Evolutionary conservation across 2,113 vertebrate species (phyloP), one percentile per base, ranked within the genome.

Genomic region (mouse (Mus musculus)): DNA sequence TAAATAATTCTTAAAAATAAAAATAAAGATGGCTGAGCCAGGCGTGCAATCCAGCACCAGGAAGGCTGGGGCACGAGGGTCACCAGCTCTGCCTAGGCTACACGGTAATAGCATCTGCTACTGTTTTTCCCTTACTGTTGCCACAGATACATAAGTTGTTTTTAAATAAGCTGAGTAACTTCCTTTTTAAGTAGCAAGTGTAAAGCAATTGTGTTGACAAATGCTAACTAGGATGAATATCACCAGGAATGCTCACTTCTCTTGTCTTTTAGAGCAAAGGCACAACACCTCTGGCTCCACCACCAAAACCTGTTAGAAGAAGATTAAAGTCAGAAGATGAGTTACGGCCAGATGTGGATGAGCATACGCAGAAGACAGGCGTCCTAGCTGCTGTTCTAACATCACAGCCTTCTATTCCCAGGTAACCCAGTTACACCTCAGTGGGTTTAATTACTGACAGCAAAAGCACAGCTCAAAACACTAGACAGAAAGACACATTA

Each of bases 291-390:
- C 98, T 99, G 97, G 99, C 99, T 96, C 99, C 99, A 93, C 99
- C 99, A 65, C 99, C 99, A 89, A 99, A 99, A 98, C 99, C 99
- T 78, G 98, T 99, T 84, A 99, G 99, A 80, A 99, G 99, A 97
- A 99, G 99, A 98, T 99, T 99, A 98, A 99, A 99, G 98, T 99
- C 99, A 16, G 99, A 99, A 98, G 99, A 99, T 96, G 99, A 99
- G 95, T 98, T 99, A 36, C 98, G 99, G 97, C 99, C 99, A 6
- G 99, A 99, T 97, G 98, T 98, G 42, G 99, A 99, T 98, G 99
- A 99, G 69, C 99, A 99, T 93, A 98, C 99, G 5, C 99, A 99
- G 97, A 99, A 99, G 98, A 98, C 99, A 92, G 99, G 98, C 97
- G 97, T 99, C 97, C 99, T 99, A 96, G 98, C 99, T 90, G 98